phyloP scores from a whole-genome alignment of 1,140 invertebrate species.

The Hirudo medicinalis region DNA sequence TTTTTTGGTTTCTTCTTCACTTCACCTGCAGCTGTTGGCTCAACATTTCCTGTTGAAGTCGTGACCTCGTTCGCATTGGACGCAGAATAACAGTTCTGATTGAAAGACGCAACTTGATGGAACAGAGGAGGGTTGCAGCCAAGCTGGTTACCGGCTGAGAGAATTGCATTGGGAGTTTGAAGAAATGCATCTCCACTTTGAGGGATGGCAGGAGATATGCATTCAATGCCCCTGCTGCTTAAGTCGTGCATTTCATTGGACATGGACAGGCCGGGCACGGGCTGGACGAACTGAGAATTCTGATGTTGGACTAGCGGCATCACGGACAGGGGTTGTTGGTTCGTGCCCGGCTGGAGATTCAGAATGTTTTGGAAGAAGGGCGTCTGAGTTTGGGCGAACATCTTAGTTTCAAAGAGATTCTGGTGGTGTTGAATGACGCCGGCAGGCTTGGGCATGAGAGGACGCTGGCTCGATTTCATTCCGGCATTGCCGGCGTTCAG shows the following conservation, averaged over 20 bases:
- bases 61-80: slow-evolving; percentile 13
- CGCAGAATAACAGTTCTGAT: background rate
- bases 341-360: background rate
- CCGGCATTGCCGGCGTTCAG: background rate
- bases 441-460: slow-evolving; percentile 24
- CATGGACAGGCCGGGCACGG: no score
- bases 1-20: slow-evolving; percentile 15
- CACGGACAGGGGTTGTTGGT: background rate
- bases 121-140: no score
- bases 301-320: background rate
- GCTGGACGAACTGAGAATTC: background rate
- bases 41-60: slow-evolving; percentile 18
- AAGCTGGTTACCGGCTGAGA: no score
- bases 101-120: background rate
- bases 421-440: background rate
- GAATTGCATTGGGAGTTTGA: no score
- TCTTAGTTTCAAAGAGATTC: no score
- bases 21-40: background rate
- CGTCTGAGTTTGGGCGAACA: background rate
- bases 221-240: slow-evolving; percentile 24
- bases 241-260: slow-evolving; percentile 26
- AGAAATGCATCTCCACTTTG: background rate
- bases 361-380: background rate
- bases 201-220: background rate
- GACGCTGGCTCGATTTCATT: slow-evolving; percentile 20